A percentile compares a stretch with the other conserved stretches of the same genome.
Conservation (phyloP, 2,888 invertebrate genomes). For the Melanchra persicariae region DNA sequence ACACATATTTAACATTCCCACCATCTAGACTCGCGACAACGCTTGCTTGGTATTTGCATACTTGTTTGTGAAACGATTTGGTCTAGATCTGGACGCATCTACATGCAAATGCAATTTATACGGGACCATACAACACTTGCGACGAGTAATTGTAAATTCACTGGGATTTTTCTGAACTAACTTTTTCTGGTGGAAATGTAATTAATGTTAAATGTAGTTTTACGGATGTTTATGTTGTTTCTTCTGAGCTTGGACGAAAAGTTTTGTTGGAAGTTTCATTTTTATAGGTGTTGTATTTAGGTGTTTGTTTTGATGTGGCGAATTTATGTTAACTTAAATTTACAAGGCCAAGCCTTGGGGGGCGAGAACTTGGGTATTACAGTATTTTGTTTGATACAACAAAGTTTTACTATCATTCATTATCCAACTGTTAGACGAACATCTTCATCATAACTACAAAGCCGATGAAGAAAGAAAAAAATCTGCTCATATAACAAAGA, state of each 20-base stretch:
- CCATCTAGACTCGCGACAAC: slow-evolving; percentile 82
- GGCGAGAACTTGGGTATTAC: background rate
- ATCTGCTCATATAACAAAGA: background rate
- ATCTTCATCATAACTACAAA: background rate
- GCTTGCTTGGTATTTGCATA: slow-evolving; percentile 85
- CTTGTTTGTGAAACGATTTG: slow-evolving; percentile 87
- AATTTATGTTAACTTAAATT: slow-evolving; percentile 9
- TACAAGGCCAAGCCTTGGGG: background rate
- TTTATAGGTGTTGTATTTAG: background rate
- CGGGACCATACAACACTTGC: slow-evolving; percentile 65
- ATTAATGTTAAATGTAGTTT: slow-evolving; percentile 51
- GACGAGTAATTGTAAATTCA: slow-evolving; percentile 64
- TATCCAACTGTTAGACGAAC: background rate
- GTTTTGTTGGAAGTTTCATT: slow-evolving; percentile 15
- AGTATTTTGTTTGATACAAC: background rate
- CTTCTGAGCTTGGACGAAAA: slow-evolving; percentile 21
- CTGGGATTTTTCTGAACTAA: slow-evolving; percentile 50
- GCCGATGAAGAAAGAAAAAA: background rate
- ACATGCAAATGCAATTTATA: slow-evolving; percentile 81
- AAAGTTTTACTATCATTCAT: background rate
- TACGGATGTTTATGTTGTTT: slow-evolving; percentile 26
- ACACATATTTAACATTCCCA: slow-evolving; percentile 87
- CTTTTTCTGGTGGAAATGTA: slow-evolving; percentile 48
- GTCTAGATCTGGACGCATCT: slow-evolving; percentile 80
- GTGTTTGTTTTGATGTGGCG: slow-evolving; percentile 7